A percentile compares a stretch with the other conserved stretches of the same genome.
Evolutionary conservation across 2,113 vertebrate species (phyloP).

Genomic region (Sylvicapra grimmia): DNA sequence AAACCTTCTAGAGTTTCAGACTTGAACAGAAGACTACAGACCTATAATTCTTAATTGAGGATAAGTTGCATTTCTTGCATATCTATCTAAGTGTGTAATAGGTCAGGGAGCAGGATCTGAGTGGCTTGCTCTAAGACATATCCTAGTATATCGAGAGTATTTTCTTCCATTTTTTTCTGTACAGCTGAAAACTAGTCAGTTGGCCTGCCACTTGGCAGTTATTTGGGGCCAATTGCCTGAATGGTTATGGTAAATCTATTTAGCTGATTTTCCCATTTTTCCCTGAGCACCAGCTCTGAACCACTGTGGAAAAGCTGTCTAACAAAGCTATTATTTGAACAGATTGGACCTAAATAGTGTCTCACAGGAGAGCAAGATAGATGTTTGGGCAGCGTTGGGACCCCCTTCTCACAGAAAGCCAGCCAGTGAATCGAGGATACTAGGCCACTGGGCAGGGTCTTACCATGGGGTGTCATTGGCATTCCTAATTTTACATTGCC

Average conservation of each 20-base stretch:
- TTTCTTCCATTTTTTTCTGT: neutral
- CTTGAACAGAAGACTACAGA: neutral
- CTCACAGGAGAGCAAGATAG: neutral
- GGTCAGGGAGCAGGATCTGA: neutral
- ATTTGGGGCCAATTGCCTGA: neutral
- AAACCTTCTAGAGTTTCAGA: conserved; percentile 21
- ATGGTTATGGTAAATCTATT: neutral
- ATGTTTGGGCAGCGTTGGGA: neutral
- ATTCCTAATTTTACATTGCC: conserved; percentile 25
- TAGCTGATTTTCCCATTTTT: neutral
- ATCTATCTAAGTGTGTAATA: neutral
- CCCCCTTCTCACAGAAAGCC: neutral
- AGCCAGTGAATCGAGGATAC: neutral
- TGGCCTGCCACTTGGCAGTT: neutral
- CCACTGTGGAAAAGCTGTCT: neutral
- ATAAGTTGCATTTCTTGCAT: neutral
- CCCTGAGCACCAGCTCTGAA: neutral
- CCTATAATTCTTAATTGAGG: neutral
- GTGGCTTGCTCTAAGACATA: neutral
- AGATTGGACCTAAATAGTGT: neutral
- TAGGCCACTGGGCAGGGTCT: neutral
- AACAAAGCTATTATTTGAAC: neutral
- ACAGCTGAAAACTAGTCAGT: neutral
- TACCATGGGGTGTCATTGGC: neutral
- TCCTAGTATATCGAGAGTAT: neutral